Evolutionary conservation across 1,140 invertebrate genomes (phyloP).

Genomic region (Polypedilum pembai): DNA sequence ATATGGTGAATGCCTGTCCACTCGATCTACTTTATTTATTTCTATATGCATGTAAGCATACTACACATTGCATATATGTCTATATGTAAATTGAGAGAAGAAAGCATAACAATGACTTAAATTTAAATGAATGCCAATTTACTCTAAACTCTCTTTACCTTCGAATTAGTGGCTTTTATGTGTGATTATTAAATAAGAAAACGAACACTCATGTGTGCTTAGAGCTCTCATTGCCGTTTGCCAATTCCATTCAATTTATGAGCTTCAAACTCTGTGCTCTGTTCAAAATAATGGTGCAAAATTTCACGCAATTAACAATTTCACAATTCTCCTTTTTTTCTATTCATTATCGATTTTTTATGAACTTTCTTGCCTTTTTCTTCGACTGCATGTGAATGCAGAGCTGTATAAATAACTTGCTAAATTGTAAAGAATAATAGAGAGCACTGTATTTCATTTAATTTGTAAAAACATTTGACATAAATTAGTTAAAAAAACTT

Average conservation of each 20-base stretch:
- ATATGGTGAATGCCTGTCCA: neutral
- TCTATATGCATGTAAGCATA: neutral
- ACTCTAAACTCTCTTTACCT: slow-evolving; percentile 5
- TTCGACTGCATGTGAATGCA: neutral
- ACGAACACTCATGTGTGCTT: neutral
- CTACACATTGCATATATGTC: neutral
- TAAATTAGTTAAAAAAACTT: no score
- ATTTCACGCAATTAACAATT: slow-evolving; percentile 18
- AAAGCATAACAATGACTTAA: slow-evolving; percentile 9
- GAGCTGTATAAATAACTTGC: no score
- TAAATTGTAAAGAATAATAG: no score
- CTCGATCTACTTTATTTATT: neutral
- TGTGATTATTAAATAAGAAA: no score
- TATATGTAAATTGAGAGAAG: neutral
- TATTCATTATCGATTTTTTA: neutral
- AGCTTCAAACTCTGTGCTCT: neutral
- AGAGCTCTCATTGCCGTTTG: neutral
- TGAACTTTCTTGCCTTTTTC: neutral
- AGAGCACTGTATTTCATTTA: neutral
- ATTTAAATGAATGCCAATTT: slow-evolving; percentile 6
- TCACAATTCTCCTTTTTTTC: neutral
- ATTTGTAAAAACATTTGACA: neutral
- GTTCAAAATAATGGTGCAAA: neutral
- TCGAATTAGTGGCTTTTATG: neutral
- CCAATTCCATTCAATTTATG: slow-evolving; percentile 18